A percentile compares a stretch with the other conserved stretches of the same genome.
Conservation (phyloP, 2,888 invertebrate species). For the Spilosoma lubricipeda region DNA sequence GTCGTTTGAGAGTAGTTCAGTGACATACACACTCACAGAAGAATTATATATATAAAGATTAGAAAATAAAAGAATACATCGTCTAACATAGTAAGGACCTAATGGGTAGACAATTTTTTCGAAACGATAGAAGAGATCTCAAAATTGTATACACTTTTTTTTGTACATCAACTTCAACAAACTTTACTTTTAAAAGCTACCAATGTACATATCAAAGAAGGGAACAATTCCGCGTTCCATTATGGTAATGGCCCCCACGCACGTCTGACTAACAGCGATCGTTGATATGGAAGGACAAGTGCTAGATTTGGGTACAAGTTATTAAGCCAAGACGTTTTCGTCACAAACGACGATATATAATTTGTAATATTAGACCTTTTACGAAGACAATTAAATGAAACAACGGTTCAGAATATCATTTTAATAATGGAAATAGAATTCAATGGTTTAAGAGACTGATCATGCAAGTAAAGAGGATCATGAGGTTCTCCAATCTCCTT, state of each 20-base stretch:
- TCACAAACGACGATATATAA: slow-evolving; percentile 40
- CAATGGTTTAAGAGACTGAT: not conserved
- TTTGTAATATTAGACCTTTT: slow-evolving; percentile 12
- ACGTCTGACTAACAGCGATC: slow-evolving; percentile 41
- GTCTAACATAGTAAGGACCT: not conserved
- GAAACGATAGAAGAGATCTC: no score
- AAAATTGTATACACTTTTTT: not conserved
- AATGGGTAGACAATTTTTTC: not conserved
- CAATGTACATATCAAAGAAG: not conserved
- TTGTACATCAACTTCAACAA: not conserved
- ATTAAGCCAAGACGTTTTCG: slow-evolving; percentile 39
- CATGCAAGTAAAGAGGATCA: not conserved
- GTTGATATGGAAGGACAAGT: slow-evolving; percentile 48
- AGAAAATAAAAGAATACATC: not conserved
- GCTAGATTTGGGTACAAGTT: slow-evolving; percentile 31
- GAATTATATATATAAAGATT: no score
- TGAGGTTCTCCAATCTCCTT: not conserved
- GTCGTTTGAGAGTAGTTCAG: no score
- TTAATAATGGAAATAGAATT: not conserved
- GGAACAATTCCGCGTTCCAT: slow-evolving; percentile 43
- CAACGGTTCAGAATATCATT: not conserved
- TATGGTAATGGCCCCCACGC: slow-evolving; percentile 38
- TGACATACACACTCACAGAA: no score
- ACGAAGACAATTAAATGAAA: not conserved
- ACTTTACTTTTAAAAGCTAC: slow-evolving; percentile 1